Conservation (phyloP, 37 sponge, comb jelly and placozoan genomes). For the Halichondria panicea region DNA sequence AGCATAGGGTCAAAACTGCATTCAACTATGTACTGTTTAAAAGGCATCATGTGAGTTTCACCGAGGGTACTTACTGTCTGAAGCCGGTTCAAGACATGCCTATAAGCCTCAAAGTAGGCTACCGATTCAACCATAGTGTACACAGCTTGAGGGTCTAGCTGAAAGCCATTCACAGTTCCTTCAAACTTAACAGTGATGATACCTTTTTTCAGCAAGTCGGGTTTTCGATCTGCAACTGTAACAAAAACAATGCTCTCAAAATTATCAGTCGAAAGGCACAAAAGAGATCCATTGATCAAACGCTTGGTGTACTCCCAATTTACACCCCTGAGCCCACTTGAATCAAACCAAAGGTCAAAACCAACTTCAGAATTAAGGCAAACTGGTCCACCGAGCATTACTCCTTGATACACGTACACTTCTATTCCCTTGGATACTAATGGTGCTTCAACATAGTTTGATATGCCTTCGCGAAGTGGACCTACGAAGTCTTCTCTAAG, state of each 20-base stretch:
- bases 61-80: conserved; percentile 17
- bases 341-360: conserved; percentile 66
- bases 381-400: conserved; percentile 57
- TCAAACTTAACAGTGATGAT: conserved; percentile 69
- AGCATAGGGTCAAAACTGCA: not conserved
- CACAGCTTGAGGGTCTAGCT: conserved; percentile 20
- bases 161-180: conserved; percentile 37
- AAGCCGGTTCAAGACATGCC: conserved; percentile 66
- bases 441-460: not conserved
- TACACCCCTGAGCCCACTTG: conserved; percentile 18
- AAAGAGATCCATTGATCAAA: conserved; percentile 82
- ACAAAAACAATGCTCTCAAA: conserved; percentile 65
- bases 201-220: conserved; percentile 49
- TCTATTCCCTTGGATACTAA: conserved; percentile 8
- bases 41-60: conserved; percentile 51
- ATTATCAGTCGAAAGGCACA: conserved; percentile 75
- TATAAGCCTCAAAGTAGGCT: conserved; percentile 92
- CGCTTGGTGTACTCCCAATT: conserved; percentile 83
- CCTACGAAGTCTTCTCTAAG: conserved; percentile 84
- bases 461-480: conserved; percentile 75
- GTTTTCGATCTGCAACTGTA: conserved; percentile 61
- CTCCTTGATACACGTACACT: conserved; percentile 58
- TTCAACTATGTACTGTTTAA: conserved; percentile 64
- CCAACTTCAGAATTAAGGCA: conserved; percentile 62
- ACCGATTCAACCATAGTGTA: conserved; percentile 75